Conservation (phyloP, 2,113 vertebrate species). For the Pomatostomus ruficeps region DNA sequence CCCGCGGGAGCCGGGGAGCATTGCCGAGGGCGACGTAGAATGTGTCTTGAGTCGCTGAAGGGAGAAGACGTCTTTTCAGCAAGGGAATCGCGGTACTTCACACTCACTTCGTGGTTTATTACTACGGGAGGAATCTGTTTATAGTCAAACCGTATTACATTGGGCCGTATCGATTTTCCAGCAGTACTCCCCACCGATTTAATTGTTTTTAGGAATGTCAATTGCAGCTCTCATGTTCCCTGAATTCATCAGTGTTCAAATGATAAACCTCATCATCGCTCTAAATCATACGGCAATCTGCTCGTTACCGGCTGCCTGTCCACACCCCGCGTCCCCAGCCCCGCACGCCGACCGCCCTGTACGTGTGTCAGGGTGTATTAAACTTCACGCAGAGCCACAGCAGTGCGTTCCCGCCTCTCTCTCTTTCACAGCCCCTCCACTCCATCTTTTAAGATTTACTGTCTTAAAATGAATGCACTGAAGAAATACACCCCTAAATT, state of each 20-base stretch:
- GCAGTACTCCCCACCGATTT: conserved; percentile 43
- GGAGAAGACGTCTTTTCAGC: neutral
- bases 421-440: neutral
- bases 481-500: conserved; percentile 40
- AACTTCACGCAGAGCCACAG: neutral
- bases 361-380: neutral
- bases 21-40: neutral
- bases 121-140: conserved; percentile 32
- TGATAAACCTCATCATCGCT: conserved; percentile 33
- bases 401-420: neutral
- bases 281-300: conserved; percentile 16
- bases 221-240: conserved; percentile 39
- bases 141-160: conserved; percentile 30
- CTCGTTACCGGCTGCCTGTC: neutral
- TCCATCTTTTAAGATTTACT: neutral
- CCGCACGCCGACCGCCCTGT: neutral
- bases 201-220: conserved; percentile 59
- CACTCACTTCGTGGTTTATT: conserved; percentile 40
- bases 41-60: neutral
- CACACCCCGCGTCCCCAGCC: neutral
- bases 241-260: conserved; percentile 32
- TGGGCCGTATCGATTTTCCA: conserved; percentile 45
- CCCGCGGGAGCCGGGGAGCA: neutral
- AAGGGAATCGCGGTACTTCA: conserved; percentile 6
- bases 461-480: neutral